A percentile compares a stretch with the other conserved stretches of the same genome.
phyloP scores from a whole-genome alignment of 1,140 invertebrate species.

The Pseudobourletiella spinata region DNA sequence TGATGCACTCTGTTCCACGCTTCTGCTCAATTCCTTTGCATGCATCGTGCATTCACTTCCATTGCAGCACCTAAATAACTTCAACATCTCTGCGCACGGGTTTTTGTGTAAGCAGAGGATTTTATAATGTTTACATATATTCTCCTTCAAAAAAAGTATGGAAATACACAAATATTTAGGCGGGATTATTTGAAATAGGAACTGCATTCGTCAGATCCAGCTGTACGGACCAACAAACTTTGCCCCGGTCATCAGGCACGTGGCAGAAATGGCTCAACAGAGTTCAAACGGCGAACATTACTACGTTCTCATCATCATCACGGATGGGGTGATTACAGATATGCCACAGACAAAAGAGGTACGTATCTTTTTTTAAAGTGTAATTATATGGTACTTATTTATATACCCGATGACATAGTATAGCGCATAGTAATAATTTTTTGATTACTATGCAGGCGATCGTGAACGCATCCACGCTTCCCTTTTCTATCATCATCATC shows the following conservation, averaged over 20 bases:
- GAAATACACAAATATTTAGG: too few relatives aligned
- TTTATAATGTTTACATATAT: neutral
- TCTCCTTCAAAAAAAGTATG: too few relatives aligned
- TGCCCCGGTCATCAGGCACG: constrained; percentile 53
- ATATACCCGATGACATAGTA: neutral
- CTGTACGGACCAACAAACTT: constrained; percentile 60
- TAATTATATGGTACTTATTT: neutral
- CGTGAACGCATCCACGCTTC: constrained; percentile 47
- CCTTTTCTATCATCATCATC: constrained; percentile 55
- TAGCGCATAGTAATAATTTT: neutral
- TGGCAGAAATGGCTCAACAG: constrained; percentile 43
- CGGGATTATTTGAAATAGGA: constrained; percentile 24
- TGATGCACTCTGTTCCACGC: neutral
- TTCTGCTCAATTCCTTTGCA: neutral
- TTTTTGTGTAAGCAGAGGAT: neutral
- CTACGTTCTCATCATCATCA: constrained; percentile 55
- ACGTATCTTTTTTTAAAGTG: neutral
- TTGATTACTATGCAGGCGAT: constrained; percentile 40
- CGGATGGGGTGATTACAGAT: constrained; percentile 59
- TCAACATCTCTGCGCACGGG: neutral
- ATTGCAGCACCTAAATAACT: neutral
- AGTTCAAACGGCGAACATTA: constrained; percentile 49
- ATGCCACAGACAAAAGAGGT: constrained; percentile 53
- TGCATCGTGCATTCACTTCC: neutral
- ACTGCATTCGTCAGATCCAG: constrained; percentile 38